phyloP scores from a whole-genome alignment of 2,113 vertebrate genomes.

The Athene cunicularia region DNA sequence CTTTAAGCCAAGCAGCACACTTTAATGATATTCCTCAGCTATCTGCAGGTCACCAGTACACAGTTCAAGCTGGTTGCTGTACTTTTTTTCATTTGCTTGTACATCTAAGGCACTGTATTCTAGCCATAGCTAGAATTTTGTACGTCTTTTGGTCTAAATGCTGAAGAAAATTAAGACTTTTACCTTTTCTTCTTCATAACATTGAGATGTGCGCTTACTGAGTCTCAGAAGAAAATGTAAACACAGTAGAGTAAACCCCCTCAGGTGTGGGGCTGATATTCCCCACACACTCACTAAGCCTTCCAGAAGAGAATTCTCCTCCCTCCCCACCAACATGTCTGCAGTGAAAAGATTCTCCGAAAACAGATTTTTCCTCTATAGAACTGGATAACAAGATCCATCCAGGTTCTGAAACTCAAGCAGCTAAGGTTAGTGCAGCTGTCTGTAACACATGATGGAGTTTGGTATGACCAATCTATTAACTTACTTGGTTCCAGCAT shows the following conservation, averaged over 20 bases:
- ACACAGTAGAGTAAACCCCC: neutral
- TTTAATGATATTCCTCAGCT: neutral
- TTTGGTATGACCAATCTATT: neutral
- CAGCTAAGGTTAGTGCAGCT: neutral
- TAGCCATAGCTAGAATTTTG: neutral
- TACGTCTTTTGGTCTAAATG: neutral
- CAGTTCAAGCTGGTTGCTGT: neutral
- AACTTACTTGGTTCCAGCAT: constrained; percentile 71
- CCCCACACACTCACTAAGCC: neutral
- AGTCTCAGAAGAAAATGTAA: neutral
- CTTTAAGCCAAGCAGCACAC: neutral
- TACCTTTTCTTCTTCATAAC: neutral
- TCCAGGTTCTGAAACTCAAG: neutral
- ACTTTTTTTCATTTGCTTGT: neutral
- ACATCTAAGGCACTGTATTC: neutral
- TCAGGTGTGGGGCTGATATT: neutral
- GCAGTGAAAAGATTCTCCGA: neutral
- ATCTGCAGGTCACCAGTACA: neutral
- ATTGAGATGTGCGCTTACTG: neutral
- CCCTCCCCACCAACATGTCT: neutral
- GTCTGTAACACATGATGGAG: neutral
- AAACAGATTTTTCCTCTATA: neutral
- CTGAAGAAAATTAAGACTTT: neutral
- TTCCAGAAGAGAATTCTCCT: neutral
- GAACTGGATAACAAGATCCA: neutral